phyloP scores from a whole-genome alignment of 2,888 invertebrate species.

The Diadegma fenestrale region DNA sequence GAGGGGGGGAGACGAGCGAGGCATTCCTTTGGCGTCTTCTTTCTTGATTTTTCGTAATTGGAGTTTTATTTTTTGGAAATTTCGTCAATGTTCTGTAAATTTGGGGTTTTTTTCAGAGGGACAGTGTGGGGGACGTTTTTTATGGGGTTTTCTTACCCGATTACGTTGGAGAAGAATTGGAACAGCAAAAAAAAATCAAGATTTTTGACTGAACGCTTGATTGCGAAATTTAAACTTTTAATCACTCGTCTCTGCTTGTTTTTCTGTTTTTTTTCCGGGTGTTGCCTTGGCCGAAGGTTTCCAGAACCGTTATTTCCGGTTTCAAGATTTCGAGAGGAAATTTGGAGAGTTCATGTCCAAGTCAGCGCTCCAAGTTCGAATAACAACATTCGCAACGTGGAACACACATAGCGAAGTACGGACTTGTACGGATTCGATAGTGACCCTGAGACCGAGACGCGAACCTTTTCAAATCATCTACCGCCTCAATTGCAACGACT shows the following conservation, averaged over 20 bases:
- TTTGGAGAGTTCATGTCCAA: constrained; percentile 99
- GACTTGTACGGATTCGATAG: constrained; percentile 83
- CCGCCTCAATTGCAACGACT: constrained; percentile 97
- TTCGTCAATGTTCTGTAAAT: too few species aligned
- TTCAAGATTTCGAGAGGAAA: constrained; percentile 98
- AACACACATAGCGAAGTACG: constrained; percentile 92
- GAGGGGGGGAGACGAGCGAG: constrained; percentile 71
- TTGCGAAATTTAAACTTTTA: not conserved
- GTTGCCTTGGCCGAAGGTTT: constrained; percentile 96
- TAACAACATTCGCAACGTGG: constrained; percentile 97
- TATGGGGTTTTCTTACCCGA: too few species aligned
- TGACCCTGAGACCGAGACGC: constrained; percentile 87
- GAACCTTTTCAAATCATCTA: constrained; percentile 97
- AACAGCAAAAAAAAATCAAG: not conserved
- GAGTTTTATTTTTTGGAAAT: too few species aligned
- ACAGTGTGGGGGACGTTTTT: too few species aligned
- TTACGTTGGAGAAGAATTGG: too few species aligned
- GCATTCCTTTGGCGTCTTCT: constrained; percentile 78
- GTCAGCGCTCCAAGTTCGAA: constrained; percentile 99
- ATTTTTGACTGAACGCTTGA: too few species aligned
- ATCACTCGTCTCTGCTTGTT: not conserved
- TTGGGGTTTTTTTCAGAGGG: too few species aligned
- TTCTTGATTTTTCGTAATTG: too few species aligned
- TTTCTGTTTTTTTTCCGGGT: constrained; percentile 86
- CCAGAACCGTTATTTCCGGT: constrained; percentile 97